Conservation (phyloP, 2,113 vertebrate genomes). For the Elanoides forficatus region DNA sequence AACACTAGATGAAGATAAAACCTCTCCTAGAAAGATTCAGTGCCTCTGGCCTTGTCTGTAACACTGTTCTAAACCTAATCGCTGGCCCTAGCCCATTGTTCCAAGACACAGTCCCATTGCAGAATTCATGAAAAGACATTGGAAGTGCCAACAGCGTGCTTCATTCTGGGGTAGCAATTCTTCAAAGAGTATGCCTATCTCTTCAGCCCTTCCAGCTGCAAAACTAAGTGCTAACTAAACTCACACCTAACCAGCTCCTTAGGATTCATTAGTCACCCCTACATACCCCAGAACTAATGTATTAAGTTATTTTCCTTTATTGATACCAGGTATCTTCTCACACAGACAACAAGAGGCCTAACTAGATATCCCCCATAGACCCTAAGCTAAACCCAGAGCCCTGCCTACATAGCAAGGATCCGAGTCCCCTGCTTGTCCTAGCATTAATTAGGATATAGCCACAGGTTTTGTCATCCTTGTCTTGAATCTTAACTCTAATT, state of each 20-base stretch:
- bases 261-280: not conserved
- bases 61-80: not conserved
- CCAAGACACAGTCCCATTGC: not conserved
- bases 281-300: not conserved
- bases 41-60: not conserved
- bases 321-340: not conserved
- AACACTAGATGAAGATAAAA: not conserved
- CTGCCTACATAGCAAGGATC: not conserved
- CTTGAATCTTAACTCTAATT: not conserved
- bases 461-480: not conserved
- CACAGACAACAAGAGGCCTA: not conserved
- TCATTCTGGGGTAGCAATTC: not conserved
- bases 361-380: not conserved
- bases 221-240: not conserved
- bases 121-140: not conserved
- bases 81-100: not conserved
- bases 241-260: not conserved
- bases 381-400: not conserved
- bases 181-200: not conserved
- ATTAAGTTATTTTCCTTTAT: not conserved
- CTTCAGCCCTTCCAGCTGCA: not conserved
- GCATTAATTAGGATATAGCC: not conserved
- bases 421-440: not conserved
- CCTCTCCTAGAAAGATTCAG: not conserved
- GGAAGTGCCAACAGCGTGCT: not conserved